Evolutionary conservation across 2,888 invertebrate genomes (phyloP).

Genomic region (Acanthosepion esculentum): DNA sequence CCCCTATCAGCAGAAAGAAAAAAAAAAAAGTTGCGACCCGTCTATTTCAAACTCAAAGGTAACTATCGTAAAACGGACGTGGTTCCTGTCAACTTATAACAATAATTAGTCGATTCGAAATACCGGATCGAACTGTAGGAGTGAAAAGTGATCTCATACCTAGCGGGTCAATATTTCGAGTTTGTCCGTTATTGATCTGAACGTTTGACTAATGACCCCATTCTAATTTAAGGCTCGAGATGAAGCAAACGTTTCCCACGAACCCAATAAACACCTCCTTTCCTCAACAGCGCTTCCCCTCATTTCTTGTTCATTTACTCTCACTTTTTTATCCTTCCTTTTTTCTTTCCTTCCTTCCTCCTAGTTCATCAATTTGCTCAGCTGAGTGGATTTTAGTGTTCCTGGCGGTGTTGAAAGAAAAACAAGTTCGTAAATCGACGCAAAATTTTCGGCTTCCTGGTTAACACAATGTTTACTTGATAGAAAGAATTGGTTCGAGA

Average conservation of each 20-base stretch:
- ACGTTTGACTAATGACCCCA: not conserved
- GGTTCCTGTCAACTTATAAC: not conserved
- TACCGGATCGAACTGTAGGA: not conserved
- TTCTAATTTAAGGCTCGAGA: not conserved
- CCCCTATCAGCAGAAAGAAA: no score
- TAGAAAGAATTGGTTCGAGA: not conserved
- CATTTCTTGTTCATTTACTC: not conserved
- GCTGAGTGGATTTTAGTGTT: constrained; percentile 18
- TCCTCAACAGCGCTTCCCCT: not conserved
- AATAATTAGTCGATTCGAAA: not conserved
- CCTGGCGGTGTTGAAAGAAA: not conserved
- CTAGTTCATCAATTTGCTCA: not conserved
- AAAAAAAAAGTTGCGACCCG: no score
- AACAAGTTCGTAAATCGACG: not conserved
- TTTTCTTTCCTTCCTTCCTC: not conserved
- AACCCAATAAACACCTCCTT: not conserved
- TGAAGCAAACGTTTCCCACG: not conserved
- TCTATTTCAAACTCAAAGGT: no score
- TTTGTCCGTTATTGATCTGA: not conserved
- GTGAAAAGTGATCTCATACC: not conserved
- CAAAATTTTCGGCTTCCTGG: not conserved
- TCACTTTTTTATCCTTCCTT: not conserved
- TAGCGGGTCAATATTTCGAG: not conserved
- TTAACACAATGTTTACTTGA: not conserved
- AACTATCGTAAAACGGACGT: no score